Conservation (phyloP, 64 coral and sea anemone species). For the Exaiptasia diaphana region DNA sequence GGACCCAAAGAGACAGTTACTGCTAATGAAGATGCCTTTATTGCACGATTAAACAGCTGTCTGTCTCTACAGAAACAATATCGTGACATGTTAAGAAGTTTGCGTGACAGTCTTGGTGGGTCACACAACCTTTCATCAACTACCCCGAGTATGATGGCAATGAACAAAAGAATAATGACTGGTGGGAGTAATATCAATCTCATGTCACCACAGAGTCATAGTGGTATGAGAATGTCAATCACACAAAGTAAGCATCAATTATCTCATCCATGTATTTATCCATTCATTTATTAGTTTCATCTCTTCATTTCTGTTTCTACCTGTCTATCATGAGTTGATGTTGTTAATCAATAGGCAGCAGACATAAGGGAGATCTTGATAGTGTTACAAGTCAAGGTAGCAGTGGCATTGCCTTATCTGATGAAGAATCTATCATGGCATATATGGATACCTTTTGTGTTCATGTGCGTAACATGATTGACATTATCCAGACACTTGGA, state of each 20-base stretch:
- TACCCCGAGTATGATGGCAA: constrained; percentile 39
- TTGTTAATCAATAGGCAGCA: constrained; percentile 20
- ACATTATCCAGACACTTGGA: constrained; percentile 85
- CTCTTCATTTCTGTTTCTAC: too few species aligned
- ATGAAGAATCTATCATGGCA: constrained; percentile 88
- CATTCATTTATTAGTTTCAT: not conserved
- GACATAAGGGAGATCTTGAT: constrained; percentile 60
- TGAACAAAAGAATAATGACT: constrained; percentile 37
- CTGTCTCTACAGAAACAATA: constrained; percentile 92
- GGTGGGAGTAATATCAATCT: constrained; percentile 73
- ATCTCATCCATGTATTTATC: not conserved
- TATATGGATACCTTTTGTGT: constrained; percentile 86
- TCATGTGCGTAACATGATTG: constrained; percentile 93
- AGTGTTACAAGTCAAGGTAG: constrained; percentile 71
- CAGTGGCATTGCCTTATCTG: constrained; percentile 73
- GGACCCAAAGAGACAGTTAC: constrained; percentile 47
- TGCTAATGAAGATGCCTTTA: constrained; percentile 70
- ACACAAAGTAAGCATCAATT: constrained; percentile 56
- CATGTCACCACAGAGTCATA: constrained; percentile 58
- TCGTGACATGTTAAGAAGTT: constrained; percentile 84
- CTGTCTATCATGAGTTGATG: too few species aligned
- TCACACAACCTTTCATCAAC: constrained; percentile 53
- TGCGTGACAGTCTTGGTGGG: constrained; percentile 81
- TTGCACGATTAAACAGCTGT: constrained; percentile 71
- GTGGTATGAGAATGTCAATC: constrained; percentile 47